These are phyloP conservation scores for Cephalopholis sonnerati DNA, from an alignment of 2,113 vertebrate genomes.

Conservation along the genomic window DNA sequence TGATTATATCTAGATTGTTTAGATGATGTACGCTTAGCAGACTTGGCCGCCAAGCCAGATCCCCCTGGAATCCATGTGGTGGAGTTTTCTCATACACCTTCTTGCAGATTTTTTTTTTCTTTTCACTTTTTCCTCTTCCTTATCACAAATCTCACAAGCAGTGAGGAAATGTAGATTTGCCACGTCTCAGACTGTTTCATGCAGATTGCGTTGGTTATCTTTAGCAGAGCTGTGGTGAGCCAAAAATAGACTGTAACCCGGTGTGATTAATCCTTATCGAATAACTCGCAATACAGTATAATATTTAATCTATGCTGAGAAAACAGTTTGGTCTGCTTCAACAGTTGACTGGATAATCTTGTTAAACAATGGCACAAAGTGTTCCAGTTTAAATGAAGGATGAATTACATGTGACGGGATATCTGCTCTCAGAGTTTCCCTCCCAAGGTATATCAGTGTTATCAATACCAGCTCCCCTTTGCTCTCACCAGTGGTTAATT, in stretches of 20 bases:
- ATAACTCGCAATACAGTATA: constrained; percentile 6
- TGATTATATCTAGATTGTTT: constrained; percentile 80
- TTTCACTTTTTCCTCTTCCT: constrained; percentile 4
- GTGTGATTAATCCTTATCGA: constrained; percentile 52
- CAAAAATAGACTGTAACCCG: constrained; percentile 49
- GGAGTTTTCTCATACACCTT: constrained; percentile 56
- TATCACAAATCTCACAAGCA: constrained; percentile 44
- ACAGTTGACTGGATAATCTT: constrained; percentile 2
- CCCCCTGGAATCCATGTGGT: constrained; percentile 54
- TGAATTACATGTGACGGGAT: constrained; percentile 38
- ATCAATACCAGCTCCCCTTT: constrained; percentile 67
- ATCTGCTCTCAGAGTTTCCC: constrained; percentile 6
- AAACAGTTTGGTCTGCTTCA: constrained; percentile 19
- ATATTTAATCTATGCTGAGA: constrained; percentile 23
- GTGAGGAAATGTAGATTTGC: constrained; percentile 33
- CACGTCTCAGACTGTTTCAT: constrained; percentile 17
- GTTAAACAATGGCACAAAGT: constrained; percentile 21
- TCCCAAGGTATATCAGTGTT: constrained; percentile 22
- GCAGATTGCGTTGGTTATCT: constrained; percentile 41
- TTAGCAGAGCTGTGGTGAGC: constrained; percentile 14
- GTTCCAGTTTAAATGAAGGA: constrained; percentile 23
- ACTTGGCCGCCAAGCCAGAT: constrained; percentile 63
- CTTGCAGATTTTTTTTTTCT: constrained; percentile 20
- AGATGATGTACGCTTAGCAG: constrained; percentile 73
- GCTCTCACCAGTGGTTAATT: constrained; percentile 53